Conservation (phyloP, 1,140 invertebrate genomes). For the Ceratosolen fusciceps region DNA sequence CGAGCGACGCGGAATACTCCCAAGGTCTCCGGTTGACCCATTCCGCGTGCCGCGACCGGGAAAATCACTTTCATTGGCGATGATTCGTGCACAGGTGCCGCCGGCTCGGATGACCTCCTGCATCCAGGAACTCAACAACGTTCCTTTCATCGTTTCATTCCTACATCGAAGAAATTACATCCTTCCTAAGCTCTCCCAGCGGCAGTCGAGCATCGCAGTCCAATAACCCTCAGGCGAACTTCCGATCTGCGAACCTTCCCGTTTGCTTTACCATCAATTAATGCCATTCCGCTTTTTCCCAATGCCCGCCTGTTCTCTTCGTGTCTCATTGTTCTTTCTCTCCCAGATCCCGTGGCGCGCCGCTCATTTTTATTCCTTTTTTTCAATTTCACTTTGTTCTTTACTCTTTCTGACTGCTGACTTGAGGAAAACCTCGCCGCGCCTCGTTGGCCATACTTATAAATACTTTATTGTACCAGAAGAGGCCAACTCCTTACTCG, state of each 20-base stretch:
- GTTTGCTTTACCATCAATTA: no score
- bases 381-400: background rate
- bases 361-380: background rate
- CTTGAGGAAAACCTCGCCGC: no score
- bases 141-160: no score
- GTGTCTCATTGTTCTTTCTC: no score
- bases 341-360: no score
- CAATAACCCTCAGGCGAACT: no score
- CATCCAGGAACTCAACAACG: no score
- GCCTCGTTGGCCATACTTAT: background rate
- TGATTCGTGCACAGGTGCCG: background rate
- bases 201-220: no score
- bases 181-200: no score
- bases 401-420: background rate
- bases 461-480: background rate
- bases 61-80: constrained; percentile 42
- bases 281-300: no score
- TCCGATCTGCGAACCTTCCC: no score
- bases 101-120: background rate
- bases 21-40: constrained; percentile 22
- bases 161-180: no score
- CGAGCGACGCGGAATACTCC: background rate
- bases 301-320: background rate
- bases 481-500: background rate
- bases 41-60: constrained; percentile 29